A percentile compares a stretch with the other conserved stretches of the same genome.
phyloP scores from a whole-genome alignment of 2,888 invertebrate genomes.

The Creontiades dilutus region DNA sequence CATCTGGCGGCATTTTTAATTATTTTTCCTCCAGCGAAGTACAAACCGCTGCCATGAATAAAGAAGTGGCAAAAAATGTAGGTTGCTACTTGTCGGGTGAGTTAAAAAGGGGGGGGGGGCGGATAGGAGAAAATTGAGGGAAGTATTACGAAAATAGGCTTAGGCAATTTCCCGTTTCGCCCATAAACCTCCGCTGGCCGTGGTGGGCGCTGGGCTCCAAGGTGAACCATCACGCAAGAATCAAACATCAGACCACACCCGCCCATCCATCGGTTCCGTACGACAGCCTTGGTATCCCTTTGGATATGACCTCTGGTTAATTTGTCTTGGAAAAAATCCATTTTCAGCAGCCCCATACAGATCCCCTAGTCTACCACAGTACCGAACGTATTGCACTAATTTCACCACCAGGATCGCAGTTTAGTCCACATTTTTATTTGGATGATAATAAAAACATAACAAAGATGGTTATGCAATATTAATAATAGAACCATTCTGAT shows the following conservation, averaged over 20 bases:
- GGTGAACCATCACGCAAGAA: slow-evolving; percentile 28
- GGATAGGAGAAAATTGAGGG: background rate
- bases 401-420: no score
- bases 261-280: background rate
- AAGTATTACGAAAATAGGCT: slow-evolving; percentile 34
- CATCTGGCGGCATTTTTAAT: no score
- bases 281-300: background rate
- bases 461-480: no score
- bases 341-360: no score
- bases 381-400: no score
- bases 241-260: slow-evolving; percentile 3
- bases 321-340: no score
- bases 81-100: background rate
- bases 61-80: slow-evolving; percentile 2
- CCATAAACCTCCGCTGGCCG: background rate
- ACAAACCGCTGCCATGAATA: background rate
- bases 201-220: background rate
- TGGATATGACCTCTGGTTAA: no score
- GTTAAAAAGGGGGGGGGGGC: background rate
- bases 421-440: no score
- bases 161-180: slow-evolving; percentile 5
- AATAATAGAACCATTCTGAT: no score
- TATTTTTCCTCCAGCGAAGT: no score
- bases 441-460: no score
- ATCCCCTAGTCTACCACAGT: no score